Base-by-base conservation (phyloP, 2,888 invertebrate species). In the Empis stercorea region DNA sequence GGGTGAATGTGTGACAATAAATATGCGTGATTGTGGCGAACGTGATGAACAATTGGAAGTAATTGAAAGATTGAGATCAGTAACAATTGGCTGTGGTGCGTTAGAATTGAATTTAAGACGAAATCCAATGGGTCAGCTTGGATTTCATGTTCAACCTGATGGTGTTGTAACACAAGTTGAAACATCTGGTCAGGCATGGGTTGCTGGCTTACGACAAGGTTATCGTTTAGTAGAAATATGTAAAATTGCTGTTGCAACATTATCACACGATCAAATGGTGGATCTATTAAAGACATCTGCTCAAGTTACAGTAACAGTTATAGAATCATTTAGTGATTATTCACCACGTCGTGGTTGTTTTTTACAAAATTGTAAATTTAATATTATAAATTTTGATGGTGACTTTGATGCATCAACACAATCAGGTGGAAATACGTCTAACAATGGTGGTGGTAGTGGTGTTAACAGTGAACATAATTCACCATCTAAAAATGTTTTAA, bases 191-290 rank as follows among this genome's bases (percentile, higher is more conserved):
- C 58, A 64, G 75, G 73, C 57, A 71, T 76, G 63, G 80, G 79
- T 23, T 71, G 87, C 89, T 2, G 95, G 94, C n/a, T 74, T 96
- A 42, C 72, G 87, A 42, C 88, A 89, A 64, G 92, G 92, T 49
- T 87, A 87, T 44, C 77, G 94, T 14, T 75, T 96, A 53, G 88
- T 95, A 3, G 94, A 96, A 70, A 87, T 89, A 57, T 88, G 88
- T 61, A 86, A 87, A 65, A 84, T 91, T 17, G 88, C 91, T 30
- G 87, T 92, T 27, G 84, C 87, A 5, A 92, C 92, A 1, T 71
- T 94, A 52, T 84, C 82, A 30, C 89, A 93, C 69, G 91, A 92
- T 63, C 87, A 91, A 68, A 89, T 94, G 80, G 88, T 93, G 30
- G 93, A 93, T 68, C 72, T 93, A 55, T 72, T 95, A 49, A 87